Evolutionary conservation across 2,113 vertebrate species (phyloP).

Genomic region (Cricetomys ansorgei): DNA sequence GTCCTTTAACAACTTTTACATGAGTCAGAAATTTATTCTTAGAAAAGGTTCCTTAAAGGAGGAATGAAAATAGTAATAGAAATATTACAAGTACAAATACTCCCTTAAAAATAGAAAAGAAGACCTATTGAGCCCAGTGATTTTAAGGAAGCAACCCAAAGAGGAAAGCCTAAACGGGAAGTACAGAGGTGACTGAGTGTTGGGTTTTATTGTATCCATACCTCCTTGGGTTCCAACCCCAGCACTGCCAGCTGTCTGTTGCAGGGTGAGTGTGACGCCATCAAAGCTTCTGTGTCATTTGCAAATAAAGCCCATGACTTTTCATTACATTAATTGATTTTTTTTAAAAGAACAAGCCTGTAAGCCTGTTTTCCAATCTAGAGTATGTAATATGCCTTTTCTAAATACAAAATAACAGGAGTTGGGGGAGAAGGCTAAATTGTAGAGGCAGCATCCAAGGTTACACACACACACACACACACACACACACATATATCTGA

Average conservation of each 20-base stretch:
- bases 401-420: neutral
- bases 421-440: neutral
- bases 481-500: too few relatives aligned
- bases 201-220: neutral
- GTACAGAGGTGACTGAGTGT: neutral
- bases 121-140: neutral
- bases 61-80: neutral
- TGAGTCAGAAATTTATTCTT: neutral
- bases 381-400: neutral
- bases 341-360: neutral
- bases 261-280: neutral
- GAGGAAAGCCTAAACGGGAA: neutral
- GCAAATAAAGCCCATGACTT: slow-evolving; percentile 7
- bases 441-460: neutral
- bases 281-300: neutral
- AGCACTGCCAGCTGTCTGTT: neutral
- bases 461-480: too few relatives aligned
- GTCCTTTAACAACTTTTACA: neutral
- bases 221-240: neutral
- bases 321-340: slow-evolving; percentile 17
- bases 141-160: neutral
- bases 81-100: neutral
- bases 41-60: neutral
- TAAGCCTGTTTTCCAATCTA: neutral
- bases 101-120: neutral